Percentiles rank a stretch among this genome's conserved stretches.
Conservation (phyloP, 1,140 invertebrate species). For the Bombus confusus region DNA sequence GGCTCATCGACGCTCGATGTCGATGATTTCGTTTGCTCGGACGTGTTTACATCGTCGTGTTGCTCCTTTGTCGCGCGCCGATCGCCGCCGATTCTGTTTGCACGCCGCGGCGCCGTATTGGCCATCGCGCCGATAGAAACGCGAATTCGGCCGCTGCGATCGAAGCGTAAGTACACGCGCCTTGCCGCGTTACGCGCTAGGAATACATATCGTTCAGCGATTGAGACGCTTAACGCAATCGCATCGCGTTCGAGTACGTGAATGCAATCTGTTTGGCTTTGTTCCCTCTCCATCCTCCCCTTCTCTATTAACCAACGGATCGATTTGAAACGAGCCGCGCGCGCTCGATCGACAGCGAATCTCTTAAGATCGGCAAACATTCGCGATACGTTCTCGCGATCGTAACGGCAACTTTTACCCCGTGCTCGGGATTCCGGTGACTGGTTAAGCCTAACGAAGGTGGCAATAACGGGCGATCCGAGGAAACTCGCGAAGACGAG, state of each 20-base stretch:
- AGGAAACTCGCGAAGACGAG: too few species aligned
- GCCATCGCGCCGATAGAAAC: too few species aligned
- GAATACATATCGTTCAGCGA: background rate
- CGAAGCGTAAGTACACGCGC: background rate
- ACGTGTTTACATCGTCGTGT: background rate
- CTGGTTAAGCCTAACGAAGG: too few species aligned
- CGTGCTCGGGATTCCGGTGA: too few species aligned
- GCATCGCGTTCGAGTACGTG: constrained; percentile 21
- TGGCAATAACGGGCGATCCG: too few species aligned
- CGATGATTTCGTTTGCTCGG: constrained; percentile 43
- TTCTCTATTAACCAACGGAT: background rate
- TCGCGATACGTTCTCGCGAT: background rate
- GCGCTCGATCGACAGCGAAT: background rate
- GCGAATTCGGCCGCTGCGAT: background rate
- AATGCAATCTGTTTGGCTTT: constrained; percentile 6
- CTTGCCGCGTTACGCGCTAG: constrained; percentile 1
- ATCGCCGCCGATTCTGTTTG: background rate
- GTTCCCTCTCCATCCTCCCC: background rate
- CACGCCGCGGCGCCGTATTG: background rate
- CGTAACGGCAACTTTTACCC: too few species aligned
- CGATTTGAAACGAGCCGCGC: background rate
- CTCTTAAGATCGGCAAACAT: background rate
- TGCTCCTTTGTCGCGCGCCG: background rate
- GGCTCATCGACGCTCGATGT: constrained; percentile 62
- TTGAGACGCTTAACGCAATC: background rate